phyloP scores from a whole-genome alignment of 2,113 vertebrate species.

The Hemiscyllium ocellatum region DNA sequence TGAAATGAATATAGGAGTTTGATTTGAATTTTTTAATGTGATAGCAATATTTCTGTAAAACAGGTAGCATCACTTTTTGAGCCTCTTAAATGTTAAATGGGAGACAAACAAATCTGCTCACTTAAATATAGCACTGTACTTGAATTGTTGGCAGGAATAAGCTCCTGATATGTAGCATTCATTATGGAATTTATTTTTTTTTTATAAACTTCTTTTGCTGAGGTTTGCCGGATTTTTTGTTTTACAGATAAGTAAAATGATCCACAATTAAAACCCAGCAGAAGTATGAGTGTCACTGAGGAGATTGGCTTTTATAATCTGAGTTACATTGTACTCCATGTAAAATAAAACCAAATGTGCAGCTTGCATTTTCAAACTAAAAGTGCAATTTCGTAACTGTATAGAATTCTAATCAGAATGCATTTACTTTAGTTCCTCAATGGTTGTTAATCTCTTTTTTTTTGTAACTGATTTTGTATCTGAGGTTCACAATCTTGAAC shows the following conservation, averaged over 20 bases:
- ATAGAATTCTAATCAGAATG: conserved; percentile 11
- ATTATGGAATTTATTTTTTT: conserved; percentile 22
- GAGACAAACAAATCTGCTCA: not conserved
- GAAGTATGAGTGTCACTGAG: not conserved
- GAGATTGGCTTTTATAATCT: conserved; percentile 20
- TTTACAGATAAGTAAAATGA: not conserved
- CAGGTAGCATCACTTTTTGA: not conserved
- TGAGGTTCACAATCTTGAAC: not conserved
- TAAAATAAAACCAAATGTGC: conserved; percentile 18
- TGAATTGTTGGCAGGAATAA: conserved; percentile 16
- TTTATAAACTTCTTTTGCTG: conserved; percentile 4
- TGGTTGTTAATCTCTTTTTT: not conserved
- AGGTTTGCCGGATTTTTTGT: not conserved
- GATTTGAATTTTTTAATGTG: conserved; percentile 2
- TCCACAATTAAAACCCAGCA: not conserved
- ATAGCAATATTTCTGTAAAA: conserved; percentile 27
- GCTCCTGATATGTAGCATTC: conserved; percentile 5
- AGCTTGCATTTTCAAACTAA: not conserved
- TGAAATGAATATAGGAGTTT: not conserved
- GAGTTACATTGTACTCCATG: not conserved
- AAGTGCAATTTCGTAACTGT: conserved; percentile 27
- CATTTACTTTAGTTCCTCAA: conserved; percentile 16
- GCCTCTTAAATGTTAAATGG: not conserved
- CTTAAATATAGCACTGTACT: conserved; percentile 3
- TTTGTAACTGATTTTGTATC: conserved; percentile 37